Evolutionary conservation across 2,888 invertebrate species (phyloP).

Genomic region (Scaptomyza tumidula): DNA sequence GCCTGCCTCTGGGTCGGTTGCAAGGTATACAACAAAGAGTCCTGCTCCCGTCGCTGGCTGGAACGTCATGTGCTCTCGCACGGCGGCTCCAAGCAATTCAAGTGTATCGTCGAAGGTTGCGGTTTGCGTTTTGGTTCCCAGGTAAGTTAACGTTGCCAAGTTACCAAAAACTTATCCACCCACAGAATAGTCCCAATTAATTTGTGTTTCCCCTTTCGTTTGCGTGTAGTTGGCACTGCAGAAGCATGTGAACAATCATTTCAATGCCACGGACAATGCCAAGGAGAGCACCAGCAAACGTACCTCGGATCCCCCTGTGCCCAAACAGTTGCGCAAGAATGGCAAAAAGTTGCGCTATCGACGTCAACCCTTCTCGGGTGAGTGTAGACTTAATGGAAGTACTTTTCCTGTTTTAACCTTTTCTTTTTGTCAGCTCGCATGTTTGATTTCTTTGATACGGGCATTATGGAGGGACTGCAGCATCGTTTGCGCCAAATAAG

Average conservation of each 20-base stretch:
- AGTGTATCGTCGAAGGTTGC: slow-evolving; percentile 97
- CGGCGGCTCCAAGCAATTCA: slow-evolving; percentile 96
- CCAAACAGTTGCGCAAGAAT: slow-evolving; percentile 92
- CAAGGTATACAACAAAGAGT: slow-evolving; percentile 96
- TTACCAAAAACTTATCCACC: not conserved
- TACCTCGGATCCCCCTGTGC: slow-evolving; percentile 90
- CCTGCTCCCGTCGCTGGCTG: slow-evolving; percentile 96
- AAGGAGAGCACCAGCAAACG: slow-evolving; percentile 87
- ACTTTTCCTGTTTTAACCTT: not conserved
- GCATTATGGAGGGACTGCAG: slow-evolving; percentile 96
- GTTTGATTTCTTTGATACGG: slow-evolving; percentile 96
- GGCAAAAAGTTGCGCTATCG: slow-evolving; percentile 95
- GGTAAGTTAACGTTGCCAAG: slow-evolving; percentile 86
- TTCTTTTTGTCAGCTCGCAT: slow-evolving; percentile 90
- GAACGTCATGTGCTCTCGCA: slow-evolving; percentile 96
- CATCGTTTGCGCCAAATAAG: slow-evolving; percentile 90
- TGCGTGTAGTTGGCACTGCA: slow-evolving; percentile 88
- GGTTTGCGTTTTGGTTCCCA: slow-evolving; percentile 94
- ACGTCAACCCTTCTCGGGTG: slow-evolving; percentile 95
- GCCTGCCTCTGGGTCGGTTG: slow-evolving; percentile 97
- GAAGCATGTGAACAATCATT: slow-evolving; percentile 97
- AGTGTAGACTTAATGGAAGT: slow-evolving; percentile 70
- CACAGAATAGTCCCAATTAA: not conserved
- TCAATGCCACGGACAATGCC: slow-evolving; percentile 86
- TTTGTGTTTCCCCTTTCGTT: not conserved